These are phyloP conservation scores for Pithys albifrons DNA, from an alignment of 2,113 vertebrate genomes.

Conservation along the genomic window DNA sequence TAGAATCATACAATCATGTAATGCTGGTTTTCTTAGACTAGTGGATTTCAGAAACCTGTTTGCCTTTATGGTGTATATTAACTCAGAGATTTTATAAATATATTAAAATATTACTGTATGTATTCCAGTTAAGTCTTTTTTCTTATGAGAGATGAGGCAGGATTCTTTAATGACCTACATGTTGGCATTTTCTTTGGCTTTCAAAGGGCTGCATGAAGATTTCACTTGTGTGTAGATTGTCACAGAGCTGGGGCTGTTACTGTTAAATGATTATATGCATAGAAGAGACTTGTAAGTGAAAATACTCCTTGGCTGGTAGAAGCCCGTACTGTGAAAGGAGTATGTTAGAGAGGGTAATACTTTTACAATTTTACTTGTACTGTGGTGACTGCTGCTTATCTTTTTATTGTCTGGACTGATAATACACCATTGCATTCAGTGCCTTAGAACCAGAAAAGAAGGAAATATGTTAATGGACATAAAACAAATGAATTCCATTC, in stretches of 20 bases:
- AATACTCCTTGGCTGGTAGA: neutral
- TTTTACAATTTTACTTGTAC: neutral
- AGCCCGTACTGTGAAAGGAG: neutral
- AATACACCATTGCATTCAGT: neutral
- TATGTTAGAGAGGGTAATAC: neutral
- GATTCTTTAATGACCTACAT: neutral
- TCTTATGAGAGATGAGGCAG: neutral
- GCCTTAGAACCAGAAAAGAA: neutral
- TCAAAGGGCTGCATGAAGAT: neutral
- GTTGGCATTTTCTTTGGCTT: neutral
- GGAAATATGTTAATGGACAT: neutral
- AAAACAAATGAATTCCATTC: slow-evolving; percentile 54
- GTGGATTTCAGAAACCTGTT: neutral
- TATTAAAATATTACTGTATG: neutral
- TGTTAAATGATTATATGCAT: neutral
- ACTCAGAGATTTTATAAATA: neutral
- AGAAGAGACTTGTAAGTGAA: neutral
- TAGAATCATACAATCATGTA: neutral
- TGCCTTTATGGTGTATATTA: neutral
- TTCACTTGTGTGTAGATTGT: neutral
- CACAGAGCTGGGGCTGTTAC: neutral
- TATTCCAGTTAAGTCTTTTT: slow-evolving; percentile 44
- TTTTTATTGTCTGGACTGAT: neutral
- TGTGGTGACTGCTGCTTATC: neutral
- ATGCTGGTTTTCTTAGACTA: neutral